phyloP scores from a whole-genome alignment of 2,797 vertebrate species.

The Chaetodon trifasciatus region DNA sequence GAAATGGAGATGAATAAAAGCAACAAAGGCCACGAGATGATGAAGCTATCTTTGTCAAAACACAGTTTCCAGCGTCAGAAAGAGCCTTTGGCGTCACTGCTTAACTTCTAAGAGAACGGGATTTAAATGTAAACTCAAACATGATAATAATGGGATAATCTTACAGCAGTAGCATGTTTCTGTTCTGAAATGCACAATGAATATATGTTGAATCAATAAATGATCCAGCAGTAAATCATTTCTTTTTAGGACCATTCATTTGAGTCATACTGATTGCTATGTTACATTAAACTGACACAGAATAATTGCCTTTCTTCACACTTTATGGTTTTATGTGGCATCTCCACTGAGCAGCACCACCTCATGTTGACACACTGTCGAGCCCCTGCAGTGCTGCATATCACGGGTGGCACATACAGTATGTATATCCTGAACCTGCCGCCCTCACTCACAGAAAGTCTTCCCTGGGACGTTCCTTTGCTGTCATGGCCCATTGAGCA shows the following conservation, averaged over 20 bases:
- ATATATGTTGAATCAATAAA: background rate
- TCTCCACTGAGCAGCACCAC: background rate
- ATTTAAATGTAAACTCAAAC: background rate
- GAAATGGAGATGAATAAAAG: background rate
- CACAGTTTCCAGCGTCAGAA: background rate
- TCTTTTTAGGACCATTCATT: background rate
- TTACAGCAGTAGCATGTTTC: background rate
- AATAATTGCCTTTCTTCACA: background rate
- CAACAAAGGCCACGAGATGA: too few relatives aligned
- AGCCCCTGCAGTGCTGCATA: constrained; percentile 18
- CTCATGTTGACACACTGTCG: background rate
- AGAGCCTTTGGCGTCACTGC: background rate
- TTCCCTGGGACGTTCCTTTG: constrained; percentile 57
- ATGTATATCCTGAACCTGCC: constrained; percentile 69
- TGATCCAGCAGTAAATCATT: background rate
- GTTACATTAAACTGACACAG: background rate
- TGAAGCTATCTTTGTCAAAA: background rate
- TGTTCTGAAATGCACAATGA: background rate
- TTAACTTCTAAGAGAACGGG: background rate
- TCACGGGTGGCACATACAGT: constrained; percentile 25
- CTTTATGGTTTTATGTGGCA: background rate
- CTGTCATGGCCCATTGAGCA: constrained; percentile 66
- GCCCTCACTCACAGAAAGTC: constrained; percentile 71
- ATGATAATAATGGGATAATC: background rate
- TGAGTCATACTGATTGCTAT: background rate